Percentiles rank a stretch among this genome's conserved stretches.
Evolutionary conservation across 2,888 invertebrate species (phyloP).

Genomic region (Pollenia labialis): DNA sequence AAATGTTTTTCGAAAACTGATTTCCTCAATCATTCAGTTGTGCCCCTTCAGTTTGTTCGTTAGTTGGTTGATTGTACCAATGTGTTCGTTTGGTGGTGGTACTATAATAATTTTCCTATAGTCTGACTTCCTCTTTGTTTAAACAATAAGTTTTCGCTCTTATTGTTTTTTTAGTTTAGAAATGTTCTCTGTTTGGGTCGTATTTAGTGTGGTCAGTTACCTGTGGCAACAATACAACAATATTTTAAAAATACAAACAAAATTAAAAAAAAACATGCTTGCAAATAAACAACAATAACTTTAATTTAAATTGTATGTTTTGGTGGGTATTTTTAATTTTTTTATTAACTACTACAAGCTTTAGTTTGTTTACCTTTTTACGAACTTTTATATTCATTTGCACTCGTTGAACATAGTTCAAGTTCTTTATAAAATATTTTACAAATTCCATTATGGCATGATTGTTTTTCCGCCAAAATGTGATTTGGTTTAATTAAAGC

Average conservation of each 20-base stretch:
- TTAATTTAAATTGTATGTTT: constrained; percentile 56
- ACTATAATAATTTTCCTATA: constrained; percentile 57
- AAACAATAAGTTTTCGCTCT: constrained; percentile 68
- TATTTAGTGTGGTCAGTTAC: constrained; percentile 82
- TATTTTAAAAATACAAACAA: constrained; percentile 27
- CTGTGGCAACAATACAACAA: constrained; percentile 80
- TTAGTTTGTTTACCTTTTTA: constrained; percentile 75
- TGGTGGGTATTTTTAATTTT: not conserved
- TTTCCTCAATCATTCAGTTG: constrained; percentile 60
- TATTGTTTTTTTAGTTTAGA: constrained; percentile 67
- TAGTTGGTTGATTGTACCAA: constrained; percentile 36
- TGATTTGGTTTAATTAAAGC: constrained; percentile 12
- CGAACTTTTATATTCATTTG: constrained; percentile 56
- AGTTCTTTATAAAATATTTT: constrained; percentile 56
- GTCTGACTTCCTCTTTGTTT: constrained; percentile 65
- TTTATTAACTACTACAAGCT: constrained; percentile 74
- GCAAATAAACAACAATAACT: constrained; percentile 50
- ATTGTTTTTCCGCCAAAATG: constrained; percentile 52
- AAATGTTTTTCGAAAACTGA: constrained; percentile 80
- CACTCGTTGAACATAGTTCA: constrained; percentile 36
- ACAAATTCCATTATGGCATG: constrained; percentile 41
- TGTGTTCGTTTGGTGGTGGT: constrained; percentile 56
- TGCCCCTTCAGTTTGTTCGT: constrained; percentile 31
- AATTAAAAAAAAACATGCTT: constrained; percentile 40
- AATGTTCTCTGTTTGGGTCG: constrained; percentile 81